Evolutionary conservation across 2,888 invertebrate species (phyloP).

Genomic region (Synergus gifuensis): DNA sequence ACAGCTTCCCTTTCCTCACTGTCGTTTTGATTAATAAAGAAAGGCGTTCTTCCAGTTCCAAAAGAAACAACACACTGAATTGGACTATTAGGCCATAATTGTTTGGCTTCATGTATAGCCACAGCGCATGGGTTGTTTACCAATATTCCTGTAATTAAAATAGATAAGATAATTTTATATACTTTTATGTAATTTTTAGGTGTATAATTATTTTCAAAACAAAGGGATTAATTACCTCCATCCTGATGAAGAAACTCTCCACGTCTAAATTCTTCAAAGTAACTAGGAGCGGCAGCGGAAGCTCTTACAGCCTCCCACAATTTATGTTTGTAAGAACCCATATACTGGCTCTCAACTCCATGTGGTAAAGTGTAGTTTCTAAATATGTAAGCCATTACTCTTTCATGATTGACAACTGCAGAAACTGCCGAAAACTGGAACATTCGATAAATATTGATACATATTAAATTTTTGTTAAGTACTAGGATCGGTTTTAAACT

Average conservation of each 20-base stretch:
- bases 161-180: conserved; percentile 44
- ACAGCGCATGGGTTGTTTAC: conserved; percentile 94
- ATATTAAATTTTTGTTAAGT: background rate
- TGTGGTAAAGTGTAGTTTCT: conserved; percentile 90
- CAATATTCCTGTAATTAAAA: conserved; percentile 88
- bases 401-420: conserved; percentile 87
- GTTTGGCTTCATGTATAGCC: conserved; percentile 91
- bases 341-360: conserved; percentile 84
- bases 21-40: conserved; percentile 61
- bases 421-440: conserved; percentile 87
- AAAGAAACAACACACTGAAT: conserved; percentile 90
- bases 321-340: conserved; percentile 84
- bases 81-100: conserved; percentile 87
- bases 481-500: background rate
- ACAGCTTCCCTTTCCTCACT: conserved; percentile 68
- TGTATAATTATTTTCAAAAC: background rate
- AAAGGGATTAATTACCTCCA: conserved; percentile 79
- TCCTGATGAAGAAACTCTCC: conserved; percentile 83
- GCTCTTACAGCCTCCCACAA: conserved; percentile 93
- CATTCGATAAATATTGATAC: background rate
- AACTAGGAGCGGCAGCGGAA: conserved; percentile 94
- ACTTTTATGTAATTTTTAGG: background rate
- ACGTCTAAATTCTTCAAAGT: conserved; percentile 90
- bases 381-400: conserved; percentile 88
- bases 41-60: conserved; percentile 85